Base-by-base conservation (phyloP, 2,113 vertebrate genomes). In the Stercorarius parasiticus region DNA sequence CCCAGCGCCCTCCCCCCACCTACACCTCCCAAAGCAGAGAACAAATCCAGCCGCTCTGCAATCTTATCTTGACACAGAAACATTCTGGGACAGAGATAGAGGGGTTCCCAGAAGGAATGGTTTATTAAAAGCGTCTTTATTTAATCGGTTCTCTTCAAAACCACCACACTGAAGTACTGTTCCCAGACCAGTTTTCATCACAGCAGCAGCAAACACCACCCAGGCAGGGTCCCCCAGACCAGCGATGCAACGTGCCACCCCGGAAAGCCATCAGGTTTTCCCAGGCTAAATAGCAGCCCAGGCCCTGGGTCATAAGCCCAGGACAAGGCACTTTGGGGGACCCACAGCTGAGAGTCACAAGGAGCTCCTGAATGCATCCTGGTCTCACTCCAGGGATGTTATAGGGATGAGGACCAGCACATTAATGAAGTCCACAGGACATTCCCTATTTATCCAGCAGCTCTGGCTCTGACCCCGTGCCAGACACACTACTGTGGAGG, bases 51-150 rank as follows among this genome's bases (percentile, higher is more conserved):
- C 84, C 77, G 93, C 74, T 95, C 82, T 77, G 62, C 87, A 82
- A 53, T 80, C 78, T 95, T 97, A 96, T 94, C 96, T 95, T 65
- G 58, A 94, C 0, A 2, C 74, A 95, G 83, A 76, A 94, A 29
- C 61, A 72, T 83, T 12, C 91, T 84, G 70, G 91, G 83, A 91
- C 73, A 80, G 81, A 96, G 95, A 96, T 58, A 82, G 5, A 82
- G 88, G 77, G 81, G 77, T 14, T 95, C 91, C 95, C 94, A 0
- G 16, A 74, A 95, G 94, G 95, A 93, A 95, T 5, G 1, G 81
- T 87, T 95, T 91, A 95, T 96, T 95, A 97, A 95, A 96, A 69
- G 73, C 93, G 87, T 87, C 81, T 87, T 82, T 55, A 67, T 71
- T 72, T 36, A 79, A 59, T 25, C 2, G 0, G n/a, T 38, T 79